phyloP scores from a whole-genome alignment of 2,113 vertebrate genomes.

The Eleginops maclovinus region DNA sequence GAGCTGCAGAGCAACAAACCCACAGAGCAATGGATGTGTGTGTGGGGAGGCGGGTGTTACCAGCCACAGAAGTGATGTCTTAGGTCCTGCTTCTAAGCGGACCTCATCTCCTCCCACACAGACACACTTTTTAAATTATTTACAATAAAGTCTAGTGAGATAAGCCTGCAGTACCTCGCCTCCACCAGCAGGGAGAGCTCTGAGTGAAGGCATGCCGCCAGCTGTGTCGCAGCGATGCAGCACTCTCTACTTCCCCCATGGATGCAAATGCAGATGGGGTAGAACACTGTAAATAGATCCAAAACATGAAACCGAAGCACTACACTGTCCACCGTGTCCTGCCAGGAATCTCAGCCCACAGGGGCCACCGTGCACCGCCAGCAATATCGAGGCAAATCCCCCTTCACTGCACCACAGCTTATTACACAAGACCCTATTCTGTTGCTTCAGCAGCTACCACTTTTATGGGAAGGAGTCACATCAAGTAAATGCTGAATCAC shows the following conservation, averaged over 20 bases:
- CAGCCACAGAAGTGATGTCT: constrained; percentile 13
- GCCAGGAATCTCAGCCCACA: constrained; percentile 34
- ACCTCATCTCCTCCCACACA: constrained; percentile 46
- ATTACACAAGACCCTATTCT: not conserved
- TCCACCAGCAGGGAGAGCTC: constrained; percentile 70
- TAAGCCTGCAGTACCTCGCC: constrained; percentile 2
- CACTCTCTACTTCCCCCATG: constrained; percentile 49
- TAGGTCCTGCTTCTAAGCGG: constrained; percentile 44
- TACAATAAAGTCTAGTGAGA: constrained; percentile 32
- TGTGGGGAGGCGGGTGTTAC: not conserved
- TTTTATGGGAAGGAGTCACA: constrained; percentile 10
- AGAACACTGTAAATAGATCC: constrained; percentile 63
- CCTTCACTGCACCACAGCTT: constrained; percentile 30
- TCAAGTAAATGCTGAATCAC: constrained; percentile 54
- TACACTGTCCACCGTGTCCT: constrained; percentile 30
- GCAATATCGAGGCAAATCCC: constrained; percentile 19
- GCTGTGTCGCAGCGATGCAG: constrained; percentile 82
- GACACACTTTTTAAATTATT: constrained; percentile 47
- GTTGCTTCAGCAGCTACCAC: constrained; percentile 4
- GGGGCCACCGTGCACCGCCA: not conserved
- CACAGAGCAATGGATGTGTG: constrained; percentile 6
- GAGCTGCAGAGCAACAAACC: constrained; percentile 21
- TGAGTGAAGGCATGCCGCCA: constrained; percentile 34
- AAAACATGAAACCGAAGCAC: constrained; percentile 17
- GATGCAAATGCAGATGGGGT: constrained; percentile 51